These are phyloP conservation scores for Melanostoma scalare DNA, from an alignment of 2,888 invertebrate genomes.

Conservation along the genomic window DNA sequence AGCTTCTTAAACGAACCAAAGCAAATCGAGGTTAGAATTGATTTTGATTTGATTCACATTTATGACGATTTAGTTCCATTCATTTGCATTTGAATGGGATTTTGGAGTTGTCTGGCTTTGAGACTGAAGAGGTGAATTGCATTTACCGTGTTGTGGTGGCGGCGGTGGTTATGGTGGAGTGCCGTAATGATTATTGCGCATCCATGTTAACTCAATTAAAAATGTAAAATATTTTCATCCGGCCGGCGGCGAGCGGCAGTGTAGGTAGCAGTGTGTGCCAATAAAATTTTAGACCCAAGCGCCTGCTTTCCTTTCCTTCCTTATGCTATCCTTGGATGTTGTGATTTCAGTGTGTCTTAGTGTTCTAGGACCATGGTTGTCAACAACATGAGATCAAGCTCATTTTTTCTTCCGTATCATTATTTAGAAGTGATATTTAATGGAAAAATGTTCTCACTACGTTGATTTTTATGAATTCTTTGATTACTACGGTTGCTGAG, in stretches of 20 bases:
- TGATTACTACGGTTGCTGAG: too few species aligned
- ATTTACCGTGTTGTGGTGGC: conserved; percentile 14
- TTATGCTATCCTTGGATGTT: too few species aligned
- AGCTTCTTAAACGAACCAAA: conserved; percentile 4
- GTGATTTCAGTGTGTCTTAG: too few species aligned
- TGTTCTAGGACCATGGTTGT: too few species aligned
- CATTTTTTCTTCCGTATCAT: too few species aligned
- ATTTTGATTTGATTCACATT: conserved; percentile 65
- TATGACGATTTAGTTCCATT: conserved; percentile 62
- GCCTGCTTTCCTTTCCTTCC: too few species aligned
- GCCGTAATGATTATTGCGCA: conserved; percentile 66
- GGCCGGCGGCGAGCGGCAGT: conserved; percentile 33
- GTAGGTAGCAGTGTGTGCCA: conserved; percentile 22
- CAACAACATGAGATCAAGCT: too few species aligned
- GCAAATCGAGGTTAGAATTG: conserved; percentile 51
- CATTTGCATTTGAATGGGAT: conserved; percentile 60
- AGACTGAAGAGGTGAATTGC: conserved; percentile 8
- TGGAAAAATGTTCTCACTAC: too few species aligned
- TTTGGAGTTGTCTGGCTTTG: conserved; percentile 19
- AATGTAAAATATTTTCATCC: conserved; percentile 65
- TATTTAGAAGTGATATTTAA: too few species aligned
- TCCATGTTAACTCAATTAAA: conserved; percentile 71
- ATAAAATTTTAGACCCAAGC: too few species aligned
- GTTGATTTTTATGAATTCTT: too few species aligned
- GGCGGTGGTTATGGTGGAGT: conserved; percentile 5